A percentile compares a stretch with the other conserved stretches of the same genome.
These are phyloP conservation scores for Amphilophus citrinellus DNA, from an alignment of 2,113 vertebrate species.

Conservation along the genomic window DNA sequence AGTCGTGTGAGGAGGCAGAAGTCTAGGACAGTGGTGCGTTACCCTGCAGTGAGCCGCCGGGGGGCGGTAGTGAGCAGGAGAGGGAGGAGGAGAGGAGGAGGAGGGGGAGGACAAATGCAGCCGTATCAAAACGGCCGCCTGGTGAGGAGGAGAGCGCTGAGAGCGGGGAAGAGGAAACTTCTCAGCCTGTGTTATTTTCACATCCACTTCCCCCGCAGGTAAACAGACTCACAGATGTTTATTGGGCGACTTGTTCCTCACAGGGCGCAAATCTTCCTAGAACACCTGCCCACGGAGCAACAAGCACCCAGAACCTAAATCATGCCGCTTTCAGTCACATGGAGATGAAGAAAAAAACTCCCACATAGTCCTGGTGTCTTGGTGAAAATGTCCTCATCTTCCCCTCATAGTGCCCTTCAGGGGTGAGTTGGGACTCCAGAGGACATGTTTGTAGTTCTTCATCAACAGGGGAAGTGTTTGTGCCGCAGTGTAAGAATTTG, in stretches of 20 bases:
- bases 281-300: background rate
- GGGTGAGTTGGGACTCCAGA: background rate
- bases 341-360: background rate
- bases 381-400: slow-evolving; percentile 24
- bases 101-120: slow-evolving; percentile 59
- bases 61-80: slow-evolving; percentile 56
- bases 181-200: slow-evolving; percentile 84
- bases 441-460: slow-evolving; percentile 36
- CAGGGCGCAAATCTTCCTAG: background rate
- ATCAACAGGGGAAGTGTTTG: background rate
- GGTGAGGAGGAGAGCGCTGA: slow-evolving; percentile 51
- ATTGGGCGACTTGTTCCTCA: background rate
- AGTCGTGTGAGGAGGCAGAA: slow-evolving; percentile 85
- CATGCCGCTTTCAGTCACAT: background rate
- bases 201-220: slow-evolving; percentile 79
- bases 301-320: background rate
- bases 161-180: slow-evolving; percentile 74
- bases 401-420: background rate
- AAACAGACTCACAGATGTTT: slow-evolving; percentile 27
- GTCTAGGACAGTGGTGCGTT: slow-evolving; percentile 40
- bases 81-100: slow-evolving; percentile 40
- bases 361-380: background rate
- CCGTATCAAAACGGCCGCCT: slow-evolving; percentile 55
- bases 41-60: slow-evolving; percentile 40
- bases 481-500: slow-evolving; percentile 19